phyloP scores from a whole-genome alignment of 2,113 vertebrate species.

The Prionailurus viverrinus region DNA sequence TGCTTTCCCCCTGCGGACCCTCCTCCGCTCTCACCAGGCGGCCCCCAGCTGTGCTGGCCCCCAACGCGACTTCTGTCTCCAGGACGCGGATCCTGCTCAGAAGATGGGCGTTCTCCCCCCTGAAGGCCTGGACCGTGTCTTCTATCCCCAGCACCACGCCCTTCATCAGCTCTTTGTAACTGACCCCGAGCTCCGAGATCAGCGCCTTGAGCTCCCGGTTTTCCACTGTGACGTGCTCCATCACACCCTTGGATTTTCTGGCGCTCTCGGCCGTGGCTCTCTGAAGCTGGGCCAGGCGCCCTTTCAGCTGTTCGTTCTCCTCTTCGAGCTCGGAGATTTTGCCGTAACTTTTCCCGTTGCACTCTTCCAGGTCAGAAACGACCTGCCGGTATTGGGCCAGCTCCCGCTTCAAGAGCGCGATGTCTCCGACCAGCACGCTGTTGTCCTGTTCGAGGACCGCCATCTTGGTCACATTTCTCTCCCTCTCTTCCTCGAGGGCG shows the following conservation, averaged over 20 bases:
- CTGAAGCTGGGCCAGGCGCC: conserved; percentile 44
- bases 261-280: conserved; percentile 25
- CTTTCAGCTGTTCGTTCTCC: conserved; percentile 72
- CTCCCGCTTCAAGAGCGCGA: conserved; percentile 58
- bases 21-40: rapidly evolving
- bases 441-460: conserved; percentile 58
- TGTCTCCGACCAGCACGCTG: neutral
- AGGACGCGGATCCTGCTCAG: neutral
- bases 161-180: conserved; percentile 65
- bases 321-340: conserved; percentile 80
- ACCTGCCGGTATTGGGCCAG: conserved; percentile 62
- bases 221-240: conserved; percentile 28
- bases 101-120: conserved; percentile 60
- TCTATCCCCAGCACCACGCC: conserved; percentile 13
- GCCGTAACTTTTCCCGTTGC: conserved; percentile 70
- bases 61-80: neutral
- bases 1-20: rapidly evolving
- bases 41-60: rapidly evolving
- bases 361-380: conserved; percentile 83
- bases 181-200: conserved; percentile 45
- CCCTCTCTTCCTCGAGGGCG: conserved; percentile 51
- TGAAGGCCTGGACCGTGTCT: neutral
- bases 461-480: neutral
- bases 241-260: neutral
- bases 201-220: conserved; percentile 77